Conservation (phyloP, 2,888 invertebrate species). For the Phragmatobia fuliginosa region DNA sequence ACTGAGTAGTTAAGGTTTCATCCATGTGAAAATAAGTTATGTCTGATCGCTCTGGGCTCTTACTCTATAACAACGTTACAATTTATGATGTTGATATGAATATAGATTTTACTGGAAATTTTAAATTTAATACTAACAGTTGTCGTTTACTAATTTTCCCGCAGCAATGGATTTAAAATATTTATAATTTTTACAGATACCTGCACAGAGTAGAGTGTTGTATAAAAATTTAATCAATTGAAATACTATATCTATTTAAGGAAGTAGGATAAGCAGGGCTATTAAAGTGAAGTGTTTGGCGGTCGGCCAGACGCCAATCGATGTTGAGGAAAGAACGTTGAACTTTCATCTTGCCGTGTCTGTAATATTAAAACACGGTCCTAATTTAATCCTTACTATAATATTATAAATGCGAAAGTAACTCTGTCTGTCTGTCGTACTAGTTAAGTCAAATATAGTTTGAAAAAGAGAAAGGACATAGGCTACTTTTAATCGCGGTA, state of each 20-base stretch:
- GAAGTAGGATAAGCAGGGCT: constrained; percentile 74
- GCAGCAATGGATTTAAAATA: background rate
- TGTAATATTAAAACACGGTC: constrained; percentile 21
- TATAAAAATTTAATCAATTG: constrained; percentile 20
- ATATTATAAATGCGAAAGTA: too few relatives aligned
- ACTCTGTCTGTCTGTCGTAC: too few relatives aligned
- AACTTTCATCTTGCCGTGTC: constrained; percentile 69
- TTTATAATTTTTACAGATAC: background rate
- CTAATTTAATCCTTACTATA: too few relatives aligned
- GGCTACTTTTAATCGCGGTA: too few relatives aligned
- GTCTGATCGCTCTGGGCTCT: too few relatives aligned
- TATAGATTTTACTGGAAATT: background rate
- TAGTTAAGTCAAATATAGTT: too few relatives aligned
- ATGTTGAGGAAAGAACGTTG: constrained; percentile 73
- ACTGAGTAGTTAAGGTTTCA: too few relatives aligned
- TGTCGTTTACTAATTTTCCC: background rate
- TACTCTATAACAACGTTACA: too few relatives aligned
- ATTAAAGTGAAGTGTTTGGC: constrained; percentile 81
- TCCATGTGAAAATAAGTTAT: too few relatives aligned
- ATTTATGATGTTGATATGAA: too few relatives aligned
- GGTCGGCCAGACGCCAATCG: constrained; percentile 76
- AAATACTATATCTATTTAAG: constrained; percentile 74
- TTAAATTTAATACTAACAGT: background rate
- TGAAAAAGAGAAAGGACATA: too few relatives aligned
- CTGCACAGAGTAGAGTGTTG: background rate